phyloP scores from a whole-genome alignment of 2,888 invertebrate species.

The Osmoderma eremita region DNA sequence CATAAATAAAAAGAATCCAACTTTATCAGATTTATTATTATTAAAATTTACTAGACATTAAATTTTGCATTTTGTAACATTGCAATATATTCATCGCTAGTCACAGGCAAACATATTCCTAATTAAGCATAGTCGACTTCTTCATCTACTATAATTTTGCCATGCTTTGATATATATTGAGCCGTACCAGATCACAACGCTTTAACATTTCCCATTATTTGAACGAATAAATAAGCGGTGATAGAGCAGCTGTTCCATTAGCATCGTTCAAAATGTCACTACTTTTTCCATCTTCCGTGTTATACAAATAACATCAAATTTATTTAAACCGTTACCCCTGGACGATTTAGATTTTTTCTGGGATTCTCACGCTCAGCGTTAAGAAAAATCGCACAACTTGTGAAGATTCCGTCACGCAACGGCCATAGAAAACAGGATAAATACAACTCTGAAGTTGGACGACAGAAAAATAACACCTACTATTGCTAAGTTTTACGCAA shows the following conservation, averaged over 20 bases:
- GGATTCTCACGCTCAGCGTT: conserved; percentile 17
- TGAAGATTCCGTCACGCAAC: conserved; percentile 35
- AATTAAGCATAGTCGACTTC: too few species aligned
- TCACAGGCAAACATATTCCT: too few species aligned
- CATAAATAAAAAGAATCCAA: too few species aligned
- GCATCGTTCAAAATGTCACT: conserved; percentile 27
- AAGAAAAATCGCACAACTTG: conserved; percentile 35
- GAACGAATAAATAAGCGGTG: conserved; percentile 27
- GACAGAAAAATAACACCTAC: conserved; percentile 18
- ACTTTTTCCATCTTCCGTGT: conserved; percentile 25
- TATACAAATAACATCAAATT: conserved; percentile 30
- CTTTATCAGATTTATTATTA: too few species aligned
- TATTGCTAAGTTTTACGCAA: neutral
- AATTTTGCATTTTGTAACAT: too few species aligned
- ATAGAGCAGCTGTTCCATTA: conserved; percentile 30
- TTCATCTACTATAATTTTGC: too few species aligned
- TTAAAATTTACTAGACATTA: too few species aligned
- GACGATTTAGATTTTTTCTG: conserved; percentile 30
- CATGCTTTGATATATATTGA: neutral
- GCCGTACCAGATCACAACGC: neutral
- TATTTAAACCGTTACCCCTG: conserved; percentile 33
- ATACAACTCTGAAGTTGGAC: conserved; percentile 16
- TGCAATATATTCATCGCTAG: too few species aligned
- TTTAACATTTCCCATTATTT: conserved; percentile 4
- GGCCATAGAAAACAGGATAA: conserved; percentile 21